Conservation (phyloP, 2,888 invertebrate species). For the Eristalis arbustorum region DNA sequence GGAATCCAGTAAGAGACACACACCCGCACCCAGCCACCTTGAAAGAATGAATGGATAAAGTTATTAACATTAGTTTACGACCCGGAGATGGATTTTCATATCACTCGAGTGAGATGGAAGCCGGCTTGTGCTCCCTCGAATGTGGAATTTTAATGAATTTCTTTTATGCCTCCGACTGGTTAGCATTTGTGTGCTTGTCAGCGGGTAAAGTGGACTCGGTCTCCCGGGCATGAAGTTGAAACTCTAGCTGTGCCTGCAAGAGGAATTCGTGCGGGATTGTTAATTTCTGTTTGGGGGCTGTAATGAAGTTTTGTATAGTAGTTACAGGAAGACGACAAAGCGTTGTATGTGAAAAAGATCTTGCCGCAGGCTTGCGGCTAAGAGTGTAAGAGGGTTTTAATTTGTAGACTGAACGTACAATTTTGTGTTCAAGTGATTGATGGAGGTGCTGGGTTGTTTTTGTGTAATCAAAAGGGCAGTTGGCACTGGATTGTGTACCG, state of each 20-base stretch:
- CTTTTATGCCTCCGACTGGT: constrained; percentile 33
- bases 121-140: constrained; percentile 25
- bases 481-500: background rate
- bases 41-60: constrained; percentile 52
- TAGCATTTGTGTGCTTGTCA: constrained; percentile 10
- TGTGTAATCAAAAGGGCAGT: constrained; percentile 6
- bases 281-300: background rate
- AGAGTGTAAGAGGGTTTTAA: background rate
- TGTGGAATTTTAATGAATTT: constrained; percentile 64
- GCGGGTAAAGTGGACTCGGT: background rate
- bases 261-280: background rate
- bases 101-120: constrained; percentile 8
- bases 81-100: constrained; percentile 57
- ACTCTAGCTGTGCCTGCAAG: background rate
- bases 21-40: background rate
- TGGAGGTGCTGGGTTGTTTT: background rate
- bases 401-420: background rate
- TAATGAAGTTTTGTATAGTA: background rate
- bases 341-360: background rate
- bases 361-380: background rate
- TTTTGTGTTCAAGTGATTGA: background rate
- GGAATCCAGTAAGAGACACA: constrained; percentile 47
- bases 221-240: background rate
- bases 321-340: background rate
- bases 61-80: constrained; percentile 69